Evolutionary conservation across 2,888 invertebrate species (phyloP).

Genomic region (Sthenelais limicola): DNA sequence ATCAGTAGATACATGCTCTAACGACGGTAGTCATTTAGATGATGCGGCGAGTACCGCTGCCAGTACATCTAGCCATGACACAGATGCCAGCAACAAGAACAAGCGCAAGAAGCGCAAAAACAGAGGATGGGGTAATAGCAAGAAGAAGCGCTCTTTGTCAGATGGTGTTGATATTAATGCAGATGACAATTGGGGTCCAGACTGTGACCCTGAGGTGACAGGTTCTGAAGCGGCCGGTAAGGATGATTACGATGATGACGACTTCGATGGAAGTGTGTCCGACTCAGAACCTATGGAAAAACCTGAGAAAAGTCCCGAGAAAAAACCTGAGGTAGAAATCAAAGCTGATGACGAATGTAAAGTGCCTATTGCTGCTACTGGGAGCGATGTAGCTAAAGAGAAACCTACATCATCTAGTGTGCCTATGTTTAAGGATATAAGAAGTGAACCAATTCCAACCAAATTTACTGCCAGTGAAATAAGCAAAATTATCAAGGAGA

Average conservation of each 20-base stretch:
- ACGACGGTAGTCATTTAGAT: constrained; percentile 21
- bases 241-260: constrained; percentile 8
- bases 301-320: too few species aligned
- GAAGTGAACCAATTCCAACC: too few species aligned
- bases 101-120: constrained; percentile 34
- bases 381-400: too few species aligned
- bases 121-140: constrained; percentile 32
- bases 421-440: too few species aligned
- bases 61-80: constrained; percentile 19
- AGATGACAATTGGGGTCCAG: neutral
- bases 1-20: neutral
- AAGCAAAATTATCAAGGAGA: too few species aligned
- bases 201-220: neutral
- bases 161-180: neutral
- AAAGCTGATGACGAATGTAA: too few species aligned
- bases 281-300: too few species aligned
- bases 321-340: too few species aligned
- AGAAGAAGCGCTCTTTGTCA: constrained; percentile 24
- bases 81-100: neutral
- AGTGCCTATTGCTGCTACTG: too few species aligned
- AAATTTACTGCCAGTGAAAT: too few species aligned
- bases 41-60: constrained; percentile 1
- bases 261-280: neutral
- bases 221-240: neutral
- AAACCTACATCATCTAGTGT: too few species aligned